Evolutionary conservation across 2,888 invertebrate genomes (phyloP).

Genomic region (Catocala fraxini): DNA sequence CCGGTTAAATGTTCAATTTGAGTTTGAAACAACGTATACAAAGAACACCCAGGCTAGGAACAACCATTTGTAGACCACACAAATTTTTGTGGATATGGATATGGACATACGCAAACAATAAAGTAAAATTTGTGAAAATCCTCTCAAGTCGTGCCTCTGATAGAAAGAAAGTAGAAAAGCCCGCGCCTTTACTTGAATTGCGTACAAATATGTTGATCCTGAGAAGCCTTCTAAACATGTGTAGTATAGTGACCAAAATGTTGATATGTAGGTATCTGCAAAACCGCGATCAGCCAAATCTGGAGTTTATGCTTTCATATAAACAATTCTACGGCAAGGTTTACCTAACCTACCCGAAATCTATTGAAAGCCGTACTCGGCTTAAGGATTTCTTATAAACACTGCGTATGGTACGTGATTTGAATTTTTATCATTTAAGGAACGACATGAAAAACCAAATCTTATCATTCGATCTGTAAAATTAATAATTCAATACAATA

Average conservation of each 20-base stretch:
- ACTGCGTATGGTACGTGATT: constrained; percentile 48
- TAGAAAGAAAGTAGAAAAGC: no score
- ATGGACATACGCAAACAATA: no score
- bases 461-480: constrained; percentile 43
- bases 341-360: constrained; percentile 20
- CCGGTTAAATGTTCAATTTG: no score
- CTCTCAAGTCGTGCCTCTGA: no score
- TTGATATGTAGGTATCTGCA: neutral
- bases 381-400: constrained; percentile 38
- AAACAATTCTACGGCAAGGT: constrained; percentile 12
- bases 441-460: constrained; percentile 43
- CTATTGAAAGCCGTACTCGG: constrained; percentile 30
- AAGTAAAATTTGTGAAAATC: no score
- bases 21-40: no score
- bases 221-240: no score
- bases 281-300: neutral
- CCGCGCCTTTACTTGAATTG: no score
- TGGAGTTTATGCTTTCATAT: constrained; percentile 22
- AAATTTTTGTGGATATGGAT: no score
- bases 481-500: constrained; percentile 48
- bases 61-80: no score
- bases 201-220: no score
- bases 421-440: constrained; percentile 50
- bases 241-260: neutral
- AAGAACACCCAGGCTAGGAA: no score